Evolutionary conservation across 2,113 vertebrate genomes (phyloP).

Genomic region (Phylloscopus trochiloides): DNA sequence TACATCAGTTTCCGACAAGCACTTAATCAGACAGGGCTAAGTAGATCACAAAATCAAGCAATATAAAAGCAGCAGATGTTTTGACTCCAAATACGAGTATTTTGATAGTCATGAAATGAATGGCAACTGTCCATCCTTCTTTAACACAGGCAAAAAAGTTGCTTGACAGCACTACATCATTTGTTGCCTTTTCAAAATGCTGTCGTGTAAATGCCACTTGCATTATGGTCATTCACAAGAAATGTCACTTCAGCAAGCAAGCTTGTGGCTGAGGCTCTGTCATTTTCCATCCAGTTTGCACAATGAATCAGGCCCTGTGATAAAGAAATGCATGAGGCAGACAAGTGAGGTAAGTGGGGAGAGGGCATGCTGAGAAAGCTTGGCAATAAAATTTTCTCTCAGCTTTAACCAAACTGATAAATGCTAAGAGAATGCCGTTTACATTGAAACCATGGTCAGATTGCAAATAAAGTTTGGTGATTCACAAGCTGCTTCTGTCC

Average conservation of each 20-base stretch:
- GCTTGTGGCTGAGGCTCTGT: not conserved
- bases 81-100: not conserved
- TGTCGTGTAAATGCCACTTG: not conserved
- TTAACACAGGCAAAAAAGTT: not conserved
- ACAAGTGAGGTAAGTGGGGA: not conserved
- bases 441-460: not conserved
- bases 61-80: not conserved
- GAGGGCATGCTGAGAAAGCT: not conserved
- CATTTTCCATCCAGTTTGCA: not conserved
- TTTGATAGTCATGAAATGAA: not conserved
- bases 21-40: not conserved
- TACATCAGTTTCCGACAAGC: not conserved
- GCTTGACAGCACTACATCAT: not conserved
- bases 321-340: conserved; percentile 5
- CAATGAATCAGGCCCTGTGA: not conserved
- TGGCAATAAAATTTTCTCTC: not conserved
- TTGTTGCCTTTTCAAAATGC: conserved; percentile 33
- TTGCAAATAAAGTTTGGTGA: not conserved
- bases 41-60: not conserved
- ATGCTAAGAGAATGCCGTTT: not conserved
- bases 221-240: conserved; percentile 15
- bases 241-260: conserved; percentile 27
- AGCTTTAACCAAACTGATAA: not conserved
- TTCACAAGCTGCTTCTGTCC: not conserved
- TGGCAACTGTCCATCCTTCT: not conserved